A percentile compares a stretch with the other conserved stretches of the same genome.
These are phyloP conservation scores for Cylas formicarius DNA, from an alignment of 1,140 invertebrate species.

Conservation along the genomic window DNA sequence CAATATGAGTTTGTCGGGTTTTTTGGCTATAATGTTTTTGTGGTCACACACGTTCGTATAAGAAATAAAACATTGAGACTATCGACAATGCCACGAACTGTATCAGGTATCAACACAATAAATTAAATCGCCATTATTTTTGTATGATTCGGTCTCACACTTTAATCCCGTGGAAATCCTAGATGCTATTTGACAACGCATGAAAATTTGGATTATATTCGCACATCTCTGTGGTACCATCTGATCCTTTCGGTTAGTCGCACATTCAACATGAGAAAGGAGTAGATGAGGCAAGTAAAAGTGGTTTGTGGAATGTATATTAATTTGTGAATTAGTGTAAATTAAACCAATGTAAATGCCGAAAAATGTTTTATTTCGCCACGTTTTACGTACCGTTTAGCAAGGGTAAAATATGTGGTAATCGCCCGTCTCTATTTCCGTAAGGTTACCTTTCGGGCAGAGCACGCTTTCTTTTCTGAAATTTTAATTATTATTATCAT, in stretches of 20 bases:
- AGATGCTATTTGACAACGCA: background rate
- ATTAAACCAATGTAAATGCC: slow-evolving; percentile 35
- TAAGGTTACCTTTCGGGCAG: slow-evolving; percentile 7
- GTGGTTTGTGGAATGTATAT: slow-evolving; percentile 33
- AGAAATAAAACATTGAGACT: no score
- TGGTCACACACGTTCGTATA: no score
- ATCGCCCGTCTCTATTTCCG: slow-evolving; percentile 10
- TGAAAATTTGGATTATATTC: background rate
- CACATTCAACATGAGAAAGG: no score
- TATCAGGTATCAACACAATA: no score
- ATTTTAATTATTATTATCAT: no score
- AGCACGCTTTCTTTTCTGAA: slow-evolving; percentile 3
- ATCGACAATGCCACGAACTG: no score
- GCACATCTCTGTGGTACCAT: no score
- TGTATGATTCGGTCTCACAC: slow-evolving; percentile 1
- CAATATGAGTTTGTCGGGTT: no score
- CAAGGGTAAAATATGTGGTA: no score
- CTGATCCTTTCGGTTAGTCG: no score
- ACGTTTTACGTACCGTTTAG: no score
- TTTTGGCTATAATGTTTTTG: no score
- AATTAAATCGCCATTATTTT: background rate
- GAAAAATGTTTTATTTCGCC: slow-evolving; percentile 8
- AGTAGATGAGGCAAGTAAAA: background rate
- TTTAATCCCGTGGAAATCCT: background rate
- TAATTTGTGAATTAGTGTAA: slow-evolving; percentile 38